Evolutionary conservation across 2,888 invertebrate genomes (phyloP), one percentile per base, ranked within the genome.

Genomic region (Hypselothyrea guttata): DNA sequence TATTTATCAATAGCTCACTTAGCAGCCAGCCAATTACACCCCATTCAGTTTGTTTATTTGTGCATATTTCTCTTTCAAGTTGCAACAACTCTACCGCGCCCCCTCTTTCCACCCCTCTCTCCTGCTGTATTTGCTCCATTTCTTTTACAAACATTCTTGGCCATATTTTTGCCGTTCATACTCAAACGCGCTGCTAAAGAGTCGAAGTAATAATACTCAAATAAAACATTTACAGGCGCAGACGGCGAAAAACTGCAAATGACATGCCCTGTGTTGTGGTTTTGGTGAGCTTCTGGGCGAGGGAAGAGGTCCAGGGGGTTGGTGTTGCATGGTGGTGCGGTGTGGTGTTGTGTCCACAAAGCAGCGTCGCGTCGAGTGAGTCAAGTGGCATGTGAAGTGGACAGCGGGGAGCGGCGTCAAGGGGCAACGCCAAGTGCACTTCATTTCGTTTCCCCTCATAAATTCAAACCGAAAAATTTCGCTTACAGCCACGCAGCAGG

Each of bases 181-280:
- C 55, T 53, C 30, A 64, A 64, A 56, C 51, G 65, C 57, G 64
- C 57, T 34, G 75, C 64, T 79, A 75, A 79, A 77, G 79, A 75
- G 73, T 77, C 69, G 63, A 75, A 79, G 83, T 83, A 83, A 83
- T 77, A 77, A 77, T 77, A 83, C 83, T 77, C 79, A 77, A 77
- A 77, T 77, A 77, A 77, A 77, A 77, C 77, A 77, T 77, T 77
- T 77, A 77, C 77, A 77, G 77, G 76, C 83, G 34, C 79, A 83
- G 76, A 76, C 76, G 62, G 66, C 60, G 84, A 75, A 77, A 77
- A 76, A 77, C 77, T 77, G 77, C 73, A 77, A 83, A 83, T 77
- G 77, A 77, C 84, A 79, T 79, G 54, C 54, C 41, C 55, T 41
- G 54, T 47, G 54, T 31, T 47, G 41, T 37, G 27, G 22, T 35